phyloP scores from a whole-genome alignment of 2,888 invertebrate genomes.

The Phengaris arion region DNA sequence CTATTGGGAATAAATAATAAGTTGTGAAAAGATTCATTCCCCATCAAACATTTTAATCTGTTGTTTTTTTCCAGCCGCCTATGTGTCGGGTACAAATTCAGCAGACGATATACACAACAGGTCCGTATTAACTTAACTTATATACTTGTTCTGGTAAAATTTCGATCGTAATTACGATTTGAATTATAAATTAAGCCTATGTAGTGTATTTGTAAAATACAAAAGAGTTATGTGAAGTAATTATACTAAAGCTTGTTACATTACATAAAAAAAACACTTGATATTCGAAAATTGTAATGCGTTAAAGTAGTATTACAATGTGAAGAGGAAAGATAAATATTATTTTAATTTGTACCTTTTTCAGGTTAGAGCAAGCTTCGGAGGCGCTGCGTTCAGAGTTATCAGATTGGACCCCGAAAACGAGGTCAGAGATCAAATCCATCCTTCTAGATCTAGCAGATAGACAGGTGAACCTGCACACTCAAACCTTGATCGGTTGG shows the following conservation, averaged over 20 bases:
- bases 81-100: constrained; percentile 55
- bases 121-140: constrained; percentile 43
- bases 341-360: not conserved
- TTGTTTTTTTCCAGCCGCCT: constrained; percentile 52
- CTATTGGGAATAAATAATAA: too few species aligned
- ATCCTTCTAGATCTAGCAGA: constrained; percentile 60
- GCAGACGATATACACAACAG: constrained; percentile 65
- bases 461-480: constrained; percentile 55
- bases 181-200: not conserved
- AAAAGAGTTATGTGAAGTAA: too few species aligned
- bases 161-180: not conserved
- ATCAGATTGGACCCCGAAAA: constrained; percentile 66
- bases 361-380: constrained; percentile 66
- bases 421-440: constrained; percentile 55
- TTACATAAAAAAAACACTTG: too few species aligned
- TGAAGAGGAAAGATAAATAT: too few species aligned
- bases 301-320: too few species aligned
- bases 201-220: too few species aligned
- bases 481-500: constrained; percentile 58
- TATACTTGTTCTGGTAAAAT: not conserved
- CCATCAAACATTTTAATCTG: not conserved
- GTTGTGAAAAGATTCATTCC: too few species aligned
- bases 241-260: too few species aligned
- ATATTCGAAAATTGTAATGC: too few species aligned
- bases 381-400: constrained; percentile 66